Conservation (phyloP, 1,140 invertebrate genomes). For the Tetranychus cinnabarinus region DNA sequence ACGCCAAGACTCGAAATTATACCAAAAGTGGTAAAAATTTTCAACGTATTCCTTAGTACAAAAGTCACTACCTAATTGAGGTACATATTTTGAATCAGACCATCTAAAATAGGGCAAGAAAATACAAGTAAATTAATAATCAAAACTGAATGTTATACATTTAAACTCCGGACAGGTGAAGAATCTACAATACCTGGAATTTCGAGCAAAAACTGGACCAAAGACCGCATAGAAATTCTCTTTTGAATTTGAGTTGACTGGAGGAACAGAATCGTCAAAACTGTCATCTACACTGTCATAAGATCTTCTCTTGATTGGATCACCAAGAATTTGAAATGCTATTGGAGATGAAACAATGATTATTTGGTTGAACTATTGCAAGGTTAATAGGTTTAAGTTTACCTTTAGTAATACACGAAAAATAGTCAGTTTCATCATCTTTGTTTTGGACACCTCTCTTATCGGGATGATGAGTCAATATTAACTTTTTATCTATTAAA, state of each 20-base stretch:
- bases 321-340: constrained; percentile 74
- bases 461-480: constrained; percentile 89
- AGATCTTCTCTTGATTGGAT: constrained; percentile 48
- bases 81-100: constrained; percentile 68
- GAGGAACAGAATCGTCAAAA: constrained; percentile 63
- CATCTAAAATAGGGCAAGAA: constrained; percentile 35
- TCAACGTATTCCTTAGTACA: constrained; percentile 26
- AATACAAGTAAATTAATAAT: no score
- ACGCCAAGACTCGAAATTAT: constrained; percentile 93
- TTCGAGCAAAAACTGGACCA: constrained; percentile 53
- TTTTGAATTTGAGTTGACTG: constrained; percentile 35
- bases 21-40: constrained; percentile 33
- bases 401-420: constrained; percentile 86
- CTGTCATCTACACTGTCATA: constrained; percentile 89
- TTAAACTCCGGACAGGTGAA: not conserved
- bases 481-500: constrained; percentile 45
- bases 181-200: constrained; percentile 27
- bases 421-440: constrained; percentile 69
- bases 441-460: constrained; percentile 63
- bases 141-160: not conserved
- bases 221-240: constrained; percentile 48
- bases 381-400: not conserved
- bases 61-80: constrained; percentile 52
- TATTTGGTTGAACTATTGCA: no score
- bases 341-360: not conserved